These are phyloP conservation scores for Epinephelus awoara DNA, from an alignment of 2,797 vertebrate genomes.

Conservation along the genomic window DNA sequence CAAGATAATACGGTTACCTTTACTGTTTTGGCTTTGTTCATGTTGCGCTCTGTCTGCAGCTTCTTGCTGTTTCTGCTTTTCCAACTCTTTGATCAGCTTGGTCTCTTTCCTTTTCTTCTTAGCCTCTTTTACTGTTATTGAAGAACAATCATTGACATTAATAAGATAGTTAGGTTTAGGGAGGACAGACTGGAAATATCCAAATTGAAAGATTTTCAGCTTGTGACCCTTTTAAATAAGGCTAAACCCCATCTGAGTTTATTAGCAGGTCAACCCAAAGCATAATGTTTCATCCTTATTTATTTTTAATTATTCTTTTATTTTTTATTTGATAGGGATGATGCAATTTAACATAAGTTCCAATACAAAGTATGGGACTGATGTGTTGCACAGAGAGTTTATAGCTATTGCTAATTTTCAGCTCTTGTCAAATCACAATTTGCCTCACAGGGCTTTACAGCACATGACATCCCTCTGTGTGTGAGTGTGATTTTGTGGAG, in stretches of 20 bases:
- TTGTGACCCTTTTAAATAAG: neutral
- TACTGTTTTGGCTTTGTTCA: slow-evolving; percentile 68
- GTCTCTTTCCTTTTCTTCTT: slow-evolving; percentile 89
- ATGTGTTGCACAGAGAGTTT: no score
- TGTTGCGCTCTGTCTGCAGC: slow-evolving; percentile 64
- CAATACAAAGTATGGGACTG: no score
- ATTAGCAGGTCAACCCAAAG: neutral
- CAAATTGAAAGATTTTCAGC: neutral
- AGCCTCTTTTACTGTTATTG: slow-evolving; percentile 88
- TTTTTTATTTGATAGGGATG: no score
- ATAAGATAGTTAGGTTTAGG: neutral
- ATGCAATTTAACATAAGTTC: no score
- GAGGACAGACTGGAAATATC: no score
- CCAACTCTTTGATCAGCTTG: slow-evolving; percentile 90
- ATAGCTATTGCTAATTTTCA: no score
- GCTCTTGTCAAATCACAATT: no score
- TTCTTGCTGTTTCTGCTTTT: slow-evolving; percentile 84
- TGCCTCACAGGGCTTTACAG: no score
- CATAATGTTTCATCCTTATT: neutral
- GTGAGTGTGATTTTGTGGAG: no score
- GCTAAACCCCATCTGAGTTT: neutral
- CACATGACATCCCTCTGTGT: no score
- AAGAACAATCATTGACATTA: slow-evolving; percentile 24
- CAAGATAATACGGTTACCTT: slow-evolving; percentile 67
- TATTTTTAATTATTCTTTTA: no score